Base-by-base conservation (phyloP, 1,140 invertebrate species). In the Drosophila guanche region DNA sequence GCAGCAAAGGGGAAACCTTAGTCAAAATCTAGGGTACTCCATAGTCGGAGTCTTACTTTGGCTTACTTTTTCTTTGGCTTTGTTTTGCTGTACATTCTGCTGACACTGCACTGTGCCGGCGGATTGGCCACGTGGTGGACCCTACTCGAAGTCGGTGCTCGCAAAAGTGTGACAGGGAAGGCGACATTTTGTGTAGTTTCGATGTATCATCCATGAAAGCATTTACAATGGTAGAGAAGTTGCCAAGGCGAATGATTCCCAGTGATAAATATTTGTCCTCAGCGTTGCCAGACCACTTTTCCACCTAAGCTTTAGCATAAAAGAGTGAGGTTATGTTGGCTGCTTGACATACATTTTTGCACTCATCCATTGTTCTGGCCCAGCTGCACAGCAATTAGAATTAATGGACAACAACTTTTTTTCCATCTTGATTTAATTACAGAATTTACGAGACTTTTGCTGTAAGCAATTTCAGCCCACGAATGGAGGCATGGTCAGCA, bases 381-480 rank as follows among this genome's bases (percentile, higher is more conserved):
- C 33, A 37, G 10, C 33, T 1, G 3, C 33, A 37, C 10, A 46
- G 8, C 37, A 60, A 41, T 71, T 61, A 23, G 14, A 42, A 27
- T 71, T 66, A 62, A 55, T 59, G 23, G 6, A 33, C 50, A 4
- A 37, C 33, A 5, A 47, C 45, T 22, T 37, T 63, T 63, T 62
- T 52, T 41, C 25, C 66, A 47, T 56, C 47, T 56, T 89, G 77
- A 72, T 93, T 92, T 74, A 91, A 84, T 93, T 93, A 55, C 93
- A 94, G 94, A 94, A 91, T 94, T 94, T 77, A 93, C 94, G 74
- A 94, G 94, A 91, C 92, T 94, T 92, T 89, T 94, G 85, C 90
- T 94, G 90, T 94, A 93, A 92, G 77, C 60, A 65, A 27, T 55
- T 71, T 40, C 53, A 48, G 67, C 48, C 47, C 41, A 20, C 8